These are phyloP conservation scores for Criorhina ranunculi DNA, from an alignment of 2,888 invertebrate species.

Conservation along the genomic window DNA sequence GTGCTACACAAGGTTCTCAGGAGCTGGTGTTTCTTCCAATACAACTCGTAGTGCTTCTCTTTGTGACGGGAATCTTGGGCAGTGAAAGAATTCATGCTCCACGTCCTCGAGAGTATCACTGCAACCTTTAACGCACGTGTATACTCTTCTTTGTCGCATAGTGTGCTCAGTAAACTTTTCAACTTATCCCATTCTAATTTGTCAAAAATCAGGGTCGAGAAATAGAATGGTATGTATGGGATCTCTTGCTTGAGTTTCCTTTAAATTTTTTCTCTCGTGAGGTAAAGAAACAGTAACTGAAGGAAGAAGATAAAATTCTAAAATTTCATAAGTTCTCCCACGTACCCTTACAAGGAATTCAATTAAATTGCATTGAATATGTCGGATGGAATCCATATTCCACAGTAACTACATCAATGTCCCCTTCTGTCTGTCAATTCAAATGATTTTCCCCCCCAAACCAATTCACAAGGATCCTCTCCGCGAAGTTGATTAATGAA, in stretches of 20 bases:
- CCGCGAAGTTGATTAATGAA: conserved; percentile 26
- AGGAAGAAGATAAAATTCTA: conserved; percentile 5
- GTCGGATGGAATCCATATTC: not conserved
- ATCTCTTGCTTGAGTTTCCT: not conserved
- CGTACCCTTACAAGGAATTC: conserved; percentile 11
- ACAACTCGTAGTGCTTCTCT: no score
- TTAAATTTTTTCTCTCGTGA: not conserved
- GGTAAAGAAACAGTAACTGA: not conserved
- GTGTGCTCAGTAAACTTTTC: conserved; percentile 25
- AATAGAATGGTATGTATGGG: not conserved
- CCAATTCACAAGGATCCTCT: conserved; percentile 2
- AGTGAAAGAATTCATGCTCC: no score
- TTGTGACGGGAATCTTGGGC: no score
- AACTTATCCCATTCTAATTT: conserved; percentile 53
- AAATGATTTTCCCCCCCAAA: not conserved
- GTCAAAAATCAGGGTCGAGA: conserved; percentile 32
- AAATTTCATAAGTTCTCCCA: conserved; percentile 14
- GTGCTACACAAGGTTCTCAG: no score
- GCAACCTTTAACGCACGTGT: no score
- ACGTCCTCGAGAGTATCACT: no score
- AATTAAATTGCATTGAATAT: conserved; percentile 24
- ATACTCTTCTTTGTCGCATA: not conserved
- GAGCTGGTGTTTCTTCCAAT: no score
- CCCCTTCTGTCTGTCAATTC: conserved; percentile 14
- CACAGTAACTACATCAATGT: conserved; percentile 1